Conservation (phyloP, 2,113 vertebrate genomes). For the Alaudala cheleensis region DNA sequence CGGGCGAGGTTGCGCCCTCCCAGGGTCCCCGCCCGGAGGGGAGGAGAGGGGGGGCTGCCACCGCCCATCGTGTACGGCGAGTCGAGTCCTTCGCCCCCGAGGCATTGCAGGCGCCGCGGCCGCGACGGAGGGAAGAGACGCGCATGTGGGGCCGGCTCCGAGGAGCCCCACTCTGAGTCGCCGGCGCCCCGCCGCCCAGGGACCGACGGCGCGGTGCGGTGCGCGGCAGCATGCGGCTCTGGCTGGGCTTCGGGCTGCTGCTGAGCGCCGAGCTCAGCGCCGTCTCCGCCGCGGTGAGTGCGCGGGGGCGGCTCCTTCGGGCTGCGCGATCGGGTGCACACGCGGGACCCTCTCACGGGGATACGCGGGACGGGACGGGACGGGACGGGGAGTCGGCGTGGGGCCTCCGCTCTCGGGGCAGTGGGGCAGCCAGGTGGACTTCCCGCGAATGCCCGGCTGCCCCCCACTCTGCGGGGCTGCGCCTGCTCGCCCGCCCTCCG, state of each 20-base stretch:
- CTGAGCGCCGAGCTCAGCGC: slow-evolving; percentile 43
- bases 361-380: background rate
- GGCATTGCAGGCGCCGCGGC: background rate
- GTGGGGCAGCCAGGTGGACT: background rate
- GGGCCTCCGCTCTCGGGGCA: background rate
- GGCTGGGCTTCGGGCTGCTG: slow-evolving; percentile 50
- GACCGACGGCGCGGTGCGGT: background rate
- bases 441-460: background rate
- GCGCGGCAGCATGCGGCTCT: slow-evolving; percentile 40
- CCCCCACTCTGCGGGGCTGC: background rate
- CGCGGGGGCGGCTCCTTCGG: background rate
- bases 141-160: slow-evolving; percentile 5
- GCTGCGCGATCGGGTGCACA: background rate
- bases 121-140: background rate
- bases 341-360: background rate
- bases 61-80: slow-evolving; percentile 37
- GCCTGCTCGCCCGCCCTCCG: background rate
- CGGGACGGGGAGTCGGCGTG: background rate
- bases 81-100: background rate
- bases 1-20: slow-evolving; percentile 37
- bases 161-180: background rate
- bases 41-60: slow-evolving; percentile 49
- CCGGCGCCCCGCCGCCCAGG: background rate
- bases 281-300: slow-evolving; percentile 50
- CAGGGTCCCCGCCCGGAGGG: slow-evolving; percentile 45